Evolutionary conservation across 2,888 invertebrate genomes (phyloP), one percentile per base, ranked within the genome.

Genomic region (Asteroscopus sphinx): DNA sequence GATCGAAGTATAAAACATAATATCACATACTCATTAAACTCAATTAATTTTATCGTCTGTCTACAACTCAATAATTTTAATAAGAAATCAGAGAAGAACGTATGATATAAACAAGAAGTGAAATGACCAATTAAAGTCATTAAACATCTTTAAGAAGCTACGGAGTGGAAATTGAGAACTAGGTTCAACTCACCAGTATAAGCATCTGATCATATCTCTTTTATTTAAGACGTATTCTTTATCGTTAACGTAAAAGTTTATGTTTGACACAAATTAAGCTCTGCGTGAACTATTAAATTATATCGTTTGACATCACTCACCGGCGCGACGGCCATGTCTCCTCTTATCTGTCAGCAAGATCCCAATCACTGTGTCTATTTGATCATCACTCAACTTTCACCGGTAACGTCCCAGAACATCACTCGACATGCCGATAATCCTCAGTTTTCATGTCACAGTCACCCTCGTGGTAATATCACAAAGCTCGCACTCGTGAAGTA

Each of bases 311-410:
- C 66, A 74, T 72, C 63, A 78, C 93, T 91, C 76, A 93, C 93
- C 91, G 86, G 79, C 79, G 80, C 79, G 60, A 83, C 76, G 66
- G 86, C 90, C 92, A 93, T 93, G 77, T 86, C 82, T 82, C 85
- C 87, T 79, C 81, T 86, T 85, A 85, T 89, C 82, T 76, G 73
- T 79, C 69, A 82, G 73, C 76, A 83, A 80, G 80, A 82, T 82
- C 80, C 85, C 81, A 81, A 83, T 85, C 91, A 90, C 88, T 81
- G 62, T 83, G 82, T 90, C 82, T 86, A 79, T 85, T 84, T 83
- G 82, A 85, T 85, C 91, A 91, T 93, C 93, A 93, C 93, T 87
- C 76, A 89, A 92, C 86, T 84, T 87, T 87, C 89, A 89, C 87
- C 80, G 79, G 73, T 71, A 67, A 77, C 73, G 68, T 73, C 64